phyloP scores from a whole-genome alignment of 2,113 vertebrate species.

The Peucedramus taeniatus region DNA sequence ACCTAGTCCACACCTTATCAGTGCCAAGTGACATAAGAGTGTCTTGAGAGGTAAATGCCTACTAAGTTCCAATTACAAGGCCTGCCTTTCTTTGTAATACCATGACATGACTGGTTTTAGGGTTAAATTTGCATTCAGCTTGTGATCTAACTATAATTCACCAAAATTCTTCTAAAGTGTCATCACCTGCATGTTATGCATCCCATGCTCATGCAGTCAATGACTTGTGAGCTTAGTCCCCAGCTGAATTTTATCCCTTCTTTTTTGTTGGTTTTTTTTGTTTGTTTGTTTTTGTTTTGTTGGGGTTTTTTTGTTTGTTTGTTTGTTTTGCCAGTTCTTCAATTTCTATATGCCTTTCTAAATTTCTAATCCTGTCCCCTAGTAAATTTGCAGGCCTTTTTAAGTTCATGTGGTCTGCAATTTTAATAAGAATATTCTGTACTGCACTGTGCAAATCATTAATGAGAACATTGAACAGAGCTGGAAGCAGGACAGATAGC shows the following conservation, averaged over 20 bases:
- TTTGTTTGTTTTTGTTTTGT: too few species aligned
- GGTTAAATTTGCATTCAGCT: not conserved
- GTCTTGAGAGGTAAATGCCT: not conserved
- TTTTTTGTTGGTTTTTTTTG: not conserved
- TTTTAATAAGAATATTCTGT: not conserved
- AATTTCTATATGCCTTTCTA: not conserved
- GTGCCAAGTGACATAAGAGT: not conserved
- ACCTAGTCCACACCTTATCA: not conserved
- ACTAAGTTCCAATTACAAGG: not conserved
- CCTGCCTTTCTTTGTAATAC: not conserved
- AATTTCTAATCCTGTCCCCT: not conserved
- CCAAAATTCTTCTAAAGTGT: not conserved
- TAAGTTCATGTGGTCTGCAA: not conserved
- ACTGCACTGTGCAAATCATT: conserved; percentile 4
- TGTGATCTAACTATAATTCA: not conserved
- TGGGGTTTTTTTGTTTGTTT: too few species aligned
- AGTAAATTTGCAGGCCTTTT: not conserved
- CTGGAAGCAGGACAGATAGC: conserved; percentile 34
- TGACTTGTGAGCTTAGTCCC: not conserved
- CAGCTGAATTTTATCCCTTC: not conserved
- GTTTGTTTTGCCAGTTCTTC: not conserved
- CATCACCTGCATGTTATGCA: rapidly evolving
- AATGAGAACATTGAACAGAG: not conserved
- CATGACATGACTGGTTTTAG: not conserved
- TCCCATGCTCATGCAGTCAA: not conserved